Base-by-base conservation (phyloP, 2,888 invertebrate species). In the Acleris cristana region DNA sequence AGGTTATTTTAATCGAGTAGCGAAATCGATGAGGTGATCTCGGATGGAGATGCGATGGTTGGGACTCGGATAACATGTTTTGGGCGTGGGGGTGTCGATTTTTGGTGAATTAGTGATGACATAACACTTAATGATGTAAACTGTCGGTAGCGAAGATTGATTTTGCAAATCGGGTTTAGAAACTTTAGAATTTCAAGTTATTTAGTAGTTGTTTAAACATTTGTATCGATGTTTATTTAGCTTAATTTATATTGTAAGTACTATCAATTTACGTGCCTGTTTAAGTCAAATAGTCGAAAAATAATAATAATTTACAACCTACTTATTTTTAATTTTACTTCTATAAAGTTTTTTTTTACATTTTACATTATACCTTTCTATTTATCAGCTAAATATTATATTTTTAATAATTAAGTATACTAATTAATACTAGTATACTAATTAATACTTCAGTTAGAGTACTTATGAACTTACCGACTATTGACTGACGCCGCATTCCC, bases 401-500 rank as follows among this genome's bases (percentile, higher is more conserved):
- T 7, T 6, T 2, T 7, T 6, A 18, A 48, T n/a, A 18, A n/a
- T 6, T 48, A n/a, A 1, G 2, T 4, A 18, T 18, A 18, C 18
- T 48, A 48, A 48, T 48, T 7, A 18, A 1, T 2, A 45, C 16
- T 44, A 1, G 2, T 4, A 18, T 18, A 18, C 18, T 48, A 48
- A 48, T 48, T 7, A 18, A 1, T 2, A 45, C 16, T 44, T 4
- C 44, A 44, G 16, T 3, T 44, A 48, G n/a, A 48, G 48, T 56
- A n/a, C n/a, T n/a, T n/a, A 49, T 60, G 12, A 61, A 96, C 97
- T 96, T 94, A 97, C 97, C 97, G 96, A 84, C 96, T 96, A 92
- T 97, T 97, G 81, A 97, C 97, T 76, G 97, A 97, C 72, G 96
- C 95, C 65, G 97, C 95, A 83, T 96, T 97, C 74, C 96, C 96